phyloP scores from a whole-genome alignment of 2,888 invertebrate species.

The Cerceris rybyensis region DNA sequence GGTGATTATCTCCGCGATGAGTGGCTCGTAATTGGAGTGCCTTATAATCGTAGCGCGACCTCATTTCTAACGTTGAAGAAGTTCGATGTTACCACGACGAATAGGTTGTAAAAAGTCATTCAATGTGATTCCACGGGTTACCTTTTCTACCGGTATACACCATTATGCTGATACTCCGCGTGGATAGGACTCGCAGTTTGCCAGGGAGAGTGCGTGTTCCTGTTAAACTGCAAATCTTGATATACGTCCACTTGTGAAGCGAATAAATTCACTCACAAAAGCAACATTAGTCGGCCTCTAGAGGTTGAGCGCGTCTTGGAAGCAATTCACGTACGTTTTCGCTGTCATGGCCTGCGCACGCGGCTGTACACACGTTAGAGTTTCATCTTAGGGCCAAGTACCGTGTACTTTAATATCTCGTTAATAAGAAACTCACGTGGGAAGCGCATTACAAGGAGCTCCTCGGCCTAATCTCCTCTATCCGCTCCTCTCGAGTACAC shows the following conservation, averaged over 20 bases:
- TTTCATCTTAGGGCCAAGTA: constrained; percentile 9
- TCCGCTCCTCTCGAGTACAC: constrained; percentile 2
- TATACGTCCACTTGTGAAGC: constrained; percentile 19
- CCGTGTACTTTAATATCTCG: constrained; percentile 31
- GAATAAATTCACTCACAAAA: constrained; percentile 40
- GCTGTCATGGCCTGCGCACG: not conserved
- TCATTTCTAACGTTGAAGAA: not conserved
- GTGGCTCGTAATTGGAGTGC: constrained; percentile 4
- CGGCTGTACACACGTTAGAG: constrained; percentile 1
- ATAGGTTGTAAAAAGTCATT: not conserved
- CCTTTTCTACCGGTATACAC: not conserved
- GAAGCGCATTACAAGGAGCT: constrained; percentile 28
- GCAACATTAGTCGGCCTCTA: constrained; percentile 22
- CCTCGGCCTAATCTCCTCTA: constrained; percentile 35
- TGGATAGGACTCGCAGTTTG: not conserved
- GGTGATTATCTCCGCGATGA: constrained; percentile 18
- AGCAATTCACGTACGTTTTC: constrained; percentile 21
- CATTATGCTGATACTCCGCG: not conserved
- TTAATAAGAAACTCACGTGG: constrained; percentile 45
- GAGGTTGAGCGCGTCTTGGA: constrained; percentile 16
- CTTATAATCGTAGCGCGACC: constrained; percentile 28
- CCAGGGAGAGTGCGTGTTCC: constrained; percentile 7
- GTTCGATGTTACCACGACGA: not conserved
- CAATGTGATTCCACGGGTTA: not conserved
- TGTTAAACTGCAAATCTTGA: constrained; percentile 28